phyloP scores from a whole-genome alignment of 2,888 invertebrate genomes.

The Drosophila pegasa region DNA sequence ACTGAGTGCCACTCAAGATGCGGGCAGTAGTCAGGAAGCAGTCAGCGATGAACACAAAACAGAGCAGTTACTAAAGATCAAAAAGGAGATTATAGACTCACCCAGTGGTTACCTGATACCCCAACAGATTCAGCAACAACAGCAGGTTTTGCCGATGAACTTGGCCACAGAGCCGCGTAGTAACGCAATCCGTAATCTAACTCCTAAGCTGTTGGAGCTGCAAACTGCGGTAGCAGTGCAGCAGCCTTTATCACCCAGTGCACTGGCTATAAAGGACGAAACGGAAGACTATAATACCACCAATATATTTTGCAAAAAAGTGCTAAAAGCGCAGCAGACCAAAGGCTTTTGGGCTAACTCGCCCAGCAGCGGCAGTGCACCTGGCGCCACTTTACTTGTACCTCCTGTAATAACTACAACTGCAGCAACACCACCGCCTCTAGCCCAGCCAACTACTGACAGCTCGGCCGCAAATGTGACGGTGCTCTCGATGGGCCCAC shows the following conservation, averaged over 20 bases:
- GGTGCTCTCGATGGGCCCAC: slow-evolving; percentile 84
- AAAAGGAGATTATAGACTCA: slow-evolving; percentile 83
- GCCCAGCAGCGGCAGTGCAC: slow-evolving; percentile 69
- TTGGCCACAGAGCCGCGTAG: slow-evolving; percentile 73
- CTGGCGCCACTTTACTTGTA: slow-evolving; percentile 48
- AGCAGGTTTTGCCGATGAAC: slow-evolving; percentile 83
- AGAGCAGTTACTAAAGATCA: slow-evolving; percentile 72
- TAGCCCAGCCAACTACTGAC: slow-evolving; percentile 29
- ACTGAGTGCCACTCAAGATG: slow-evolving; percentile 55
- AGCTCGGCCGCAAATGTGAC: slow-evolving; percentile 77
- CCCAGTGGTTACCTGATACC: slow-evolving; percentile 62
- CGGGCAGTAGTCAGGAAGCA: slow-evolving; percentile 70
- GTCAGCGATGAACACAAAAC: slow-evolving; percentile 61
- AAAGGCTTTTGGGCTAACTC: slow-evolving; percentile 84
- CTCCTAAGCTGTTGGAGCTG: slow-evolving; percentile 79
- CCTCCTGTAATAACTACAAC: slow-evolving; percentile 80
- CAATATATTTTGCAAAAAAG: slow-evolving; percentile 84
- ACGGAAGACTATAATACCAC: slow-evolving; percentile 82
- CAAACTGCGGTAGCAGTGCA: slow-evolving; percentile 37
- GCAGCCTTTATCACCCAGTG: slow-evolving; percentile 56
- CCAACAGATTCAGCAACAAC: slow-evolving; percentile 37
- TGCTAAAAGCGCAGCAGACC: slow-evolving; percentile 84
- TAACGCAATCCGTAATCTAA: slow-evolving; percentile 81
- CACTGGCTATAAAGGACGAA: slow-evolving; percentile 81
- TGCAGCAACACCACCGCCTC: slow-evolving; percentile 70